These are phyloP conservation scores for Tenualosa thibaudeaui DNA, from an alignment of 2,797 vertebrate genomes.

Conservation along the genomic window DNA sequence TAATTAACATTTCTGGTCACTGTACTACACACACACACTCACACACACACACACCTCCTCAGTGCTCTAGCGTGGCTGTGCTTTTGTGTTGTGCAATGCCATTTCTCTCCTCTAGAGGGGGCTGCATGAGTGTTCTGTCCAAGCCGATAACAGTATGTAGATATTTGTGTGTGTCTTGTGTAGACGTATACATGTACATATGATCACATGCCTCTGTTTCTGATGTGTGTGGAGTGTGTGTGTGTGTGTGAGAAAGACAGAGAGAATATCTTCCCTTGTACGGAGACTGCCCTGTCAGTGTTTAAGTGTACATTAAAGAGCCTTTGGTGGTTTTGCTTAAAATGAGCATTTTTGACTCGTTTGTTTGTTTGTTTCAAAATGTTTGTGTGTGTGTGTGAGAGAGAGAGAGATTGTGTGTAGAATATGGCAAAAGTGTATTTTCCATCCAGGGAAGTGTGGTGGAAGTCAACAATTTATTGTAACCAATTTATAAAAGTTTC, in stretches of 20 bases:
- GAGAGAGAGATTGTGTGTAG: background rate
- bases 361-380: background rate
- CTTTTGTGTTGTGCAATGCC: background rate
- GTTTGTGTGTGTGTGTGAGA: background rate
- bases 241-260: background rate
- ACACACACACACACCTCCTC: background rate
- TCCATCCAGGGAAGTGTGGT: too few species aligned
- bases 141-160: background rate
- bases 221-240: background rate
- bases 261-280: background rate
- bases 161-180: background rate
- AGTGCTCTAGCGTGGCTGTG: background rate
- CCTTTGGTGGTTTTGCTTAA: background rate
- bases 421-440: too few species aligned
- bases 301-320: slow-evolving; percentile 13
- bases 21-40: slow-evolving; percentile 7
- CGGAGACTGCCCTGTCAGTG: background rate
- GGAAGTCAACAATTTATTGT: too few species aligned
- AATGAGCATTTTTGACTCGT: background rate
- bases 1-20: background rate
- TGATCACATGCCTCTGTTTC: slow-evolving; percentile 1
- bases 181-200: background rate
- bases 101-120: background rate
- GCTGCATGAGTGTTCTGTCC: background rate
- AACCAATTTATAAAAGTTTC: too few species aligned